Evolutionary conservation across 1,140 invertebrate species (phyloP).

Genomic region (Fopius arisanus): DNA sequence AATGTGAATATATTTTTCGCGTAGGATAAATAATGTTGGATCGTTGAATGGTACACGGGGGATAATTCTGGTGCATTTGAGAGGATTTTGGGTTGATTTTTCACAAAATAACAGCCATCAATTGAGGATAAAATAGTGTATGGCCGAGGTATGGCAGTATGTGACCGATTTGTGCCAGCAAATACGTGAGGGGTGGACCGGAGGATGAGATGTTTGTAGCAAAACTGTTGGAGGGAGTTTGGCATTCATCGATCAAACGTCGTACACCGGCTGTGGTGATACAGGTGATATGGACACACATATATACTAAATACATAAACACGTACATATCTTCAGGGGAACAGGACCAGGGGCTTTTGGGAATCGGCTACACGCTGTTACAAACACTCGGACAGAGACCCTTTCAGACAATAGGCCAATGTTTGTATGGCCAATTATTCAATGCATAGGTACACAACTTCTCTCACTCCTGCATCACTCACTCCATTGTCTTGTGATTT

Average conservation of each 20-base stretch:
- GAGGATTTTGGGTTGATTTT: not conserved
- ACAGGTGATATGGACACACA: slow-evolving; percentile 7
- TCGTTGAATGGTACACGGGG: not conserved
- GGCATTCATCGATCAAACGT: slow-evolving; percentile 21
- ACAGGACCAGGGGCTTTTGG: not conserved
- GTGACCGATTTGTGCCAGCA: slow-evolving; percentile 9
- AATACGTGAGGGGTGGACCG: not conserved
- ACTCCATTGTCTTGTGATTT: slow-evolving; percentile 18
- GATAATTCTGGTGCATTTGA: not conserved
- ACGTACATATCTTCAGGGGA: not conserved
- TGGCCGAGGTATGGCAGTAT: not conserved
- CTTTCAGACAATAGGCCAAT: not conserved
- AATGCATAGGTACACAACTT: not conserved
- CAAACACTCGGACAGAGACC: not conserved
- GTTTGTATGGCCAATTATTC: slow-evolving; percentile 12
- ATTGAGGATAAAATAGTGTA: not conserved
- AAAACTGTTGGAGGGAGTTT: not conserved
- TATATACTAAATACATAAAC: not conserved
- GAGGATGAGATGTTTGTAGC: not conserved
- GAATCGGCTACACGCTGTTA: not conserved
- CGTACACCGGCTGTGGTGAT: slow-evolving; percentile 10
- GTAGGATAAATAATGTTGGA: not conserved
- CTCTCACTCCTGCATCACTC: not conserved
- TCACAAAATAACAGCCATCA: not conserved
- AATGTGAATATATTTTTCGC: too few relatives aligned